Evolutionary conservation across 2,888 invertebrate genomes (phyloP), one percentile per base, ranked within the genome.

Genomic region (Electrophaes corylata): DNA sequence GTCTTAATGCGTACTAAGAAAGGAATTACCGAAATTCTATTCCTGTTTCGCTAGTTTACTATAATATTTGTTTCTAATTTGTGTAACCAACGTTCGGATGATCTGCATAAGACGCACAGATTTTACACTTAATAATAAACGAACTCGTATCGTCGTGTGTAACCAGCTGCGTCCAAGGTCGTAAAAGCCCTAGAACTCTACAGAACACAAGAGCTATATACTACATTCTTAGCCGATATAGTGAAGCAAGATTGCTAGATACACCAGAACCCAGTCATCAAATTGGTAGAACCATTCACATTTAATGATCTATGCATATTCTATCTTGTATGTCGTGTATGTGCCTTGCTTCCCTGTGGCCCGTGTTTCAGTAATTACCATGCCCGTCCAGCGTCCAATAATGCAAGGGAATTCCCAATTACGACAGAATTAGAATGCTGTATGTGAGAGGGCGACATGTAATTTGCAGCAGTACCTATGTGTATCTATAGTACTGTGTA

Each of bases 331-430:
- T 37, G 16, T 33, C 3, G 41, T 47, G 39, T 52, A 29, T 50
- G 29, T 44, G 18, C 35, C 53, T 45, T 37, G 54, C 20, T 26
- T 47, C 31, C 5, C 43, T 55, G 55, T 51, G 55, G 43, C 55
- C n/a, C n/a, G 56, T 60, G 60, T 55, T 56, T 55, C 47, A 48
- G 51, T 60, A 55, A 60, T 60, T 55, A 56, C 47, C 51, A 14
- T 18, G 43, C 40, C 40, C 29, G 46, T 51, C 43, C 46, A 19
- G 49, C 33, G 53, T 4, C 53, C 47, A 51, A 47, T 60, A 60
- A 55, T 60, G 60, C 51, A 55, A 23, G 59, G 19, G 46, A 33
- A 55, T 55, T 47, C 51, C 51, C 55, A 51, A 60, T 60, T 60
- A 60, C 51, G 41, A 14, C 41, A 37, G 51, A 47, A 47, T 44